Base-by-base conservation (phyloP, 2,113 vertebrate species). In the Emydocephalus ijimae region DNA sequence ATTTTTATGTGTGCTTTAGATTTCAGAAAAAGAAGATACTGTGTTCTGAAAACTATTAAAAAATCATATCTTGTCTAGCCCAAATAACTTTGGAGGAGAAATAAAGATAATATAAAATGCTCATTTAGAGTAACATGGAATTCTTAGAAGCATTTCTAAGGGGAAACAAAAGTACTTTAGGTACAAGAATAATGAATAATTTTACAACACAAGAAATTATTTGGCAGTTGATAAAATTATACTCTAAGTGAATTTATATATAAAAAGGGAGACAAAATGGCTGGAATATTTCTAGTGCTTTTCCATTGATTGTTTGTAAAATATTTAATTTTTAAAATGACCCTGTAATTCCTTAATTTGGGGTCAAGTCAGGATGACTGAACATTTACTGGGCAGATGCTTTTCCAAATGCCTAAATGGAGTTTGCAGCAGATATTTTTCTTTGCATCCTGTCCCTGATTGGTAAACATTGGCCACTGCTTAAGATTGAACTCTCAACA, bases 41-140 rank as follows among this genome's bases (percentile, higher is more conserved):
- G 24, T 93, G 94, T 92, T 92, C 54, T 87, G 57, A 93, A 94
- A 93, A 95, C 93, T 50, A 50, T 50, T 43, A 55, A 57, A 5
- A 11, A 14, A 54, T 26, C 55, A 48, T 91, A 94, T 95, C 91
- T 95, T 91, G 48, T 93, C 90, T 94, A 87, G 85, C 91, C 74
- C n/a, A 50, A 43, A 12, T 95, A 94, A 94, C 96, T 96, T 92
- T 95, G 87, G 93, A 96, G 81, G 89, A 90, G 92, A 94, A 96
- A 55, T 88, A 85, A 90, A 94, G 24, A 1, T 92, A 87, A 89
- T 45, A 48, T 26, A 90, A 54, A 95, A 94, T 94, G 88, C 85
- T 93, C 52, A 93, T 61, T 94, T 81, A 59, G 93, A 89, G 95
- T 56, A 95, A 81, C 88, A 54, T 88, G 85, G 3, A 45, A 93